Conservation (phyloP, 2,797 vertebrate species). For the Parauchenoglanis punctatus region DNA sequence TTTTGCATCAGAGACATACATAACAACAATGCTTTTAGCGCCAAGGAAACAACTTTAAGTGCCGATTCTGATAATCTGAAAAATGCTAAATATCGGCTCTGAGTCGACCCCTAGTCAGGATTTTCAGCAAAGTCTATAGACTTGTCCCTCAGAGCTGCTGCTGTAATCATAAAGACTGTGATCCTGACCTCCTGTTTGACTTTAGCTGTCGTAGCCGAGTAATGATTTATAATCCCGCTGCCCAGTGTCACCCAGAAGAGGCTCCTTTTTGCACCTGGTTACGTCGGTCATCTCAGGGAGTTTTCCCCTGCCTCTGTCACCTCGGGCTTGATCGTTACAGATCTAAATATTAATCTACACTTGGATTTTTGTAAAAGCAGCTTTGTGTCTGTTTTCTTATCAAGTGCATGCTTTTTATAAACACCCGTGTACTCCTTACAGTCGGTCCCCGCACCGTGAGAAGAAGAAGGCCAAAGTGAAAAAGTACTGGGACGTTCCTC, state of each 20-base stretch:
- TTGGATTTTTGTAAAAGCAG: not conserved
- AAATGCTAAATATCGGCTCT: too few species aligned
- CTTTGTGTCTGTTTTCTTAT: not conserved
- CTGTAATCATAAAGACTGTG: not conserved
- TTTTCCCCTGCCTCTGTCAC: not conserved
- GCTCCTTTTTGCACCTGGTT: not conserved
- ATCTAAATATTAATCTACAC: not conserved
- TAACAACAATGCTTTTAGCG: too few species aligned
- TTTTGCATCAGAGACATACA: too few species aligned
- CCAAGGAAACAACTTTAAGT: too few species aligned
- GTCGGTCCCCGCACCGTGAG: constrained; percentile 87
- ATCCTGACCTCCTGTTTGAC: not conserved
- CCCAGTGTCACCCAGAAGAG: not conserved
- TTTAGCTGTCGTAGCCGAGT: not conserved
- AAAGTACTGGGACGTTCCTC: constrained; percentile 87
- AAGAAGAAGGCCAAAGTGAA: constrained; percentile 91
- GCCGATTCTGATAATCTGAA: too few species aligned
- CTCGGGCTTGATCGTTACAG: not conserved
- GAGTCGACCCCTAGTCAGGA: not conserved
- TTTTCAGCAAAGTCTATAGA: not conserved
- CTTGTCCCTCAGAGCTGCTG: not conserved
- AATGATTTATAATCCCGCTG: not conserved
- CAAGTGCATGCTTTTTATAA: not conserved
- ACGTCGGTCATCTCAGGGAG: not conserved
- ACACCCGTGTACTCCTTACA: constrained; percentile 50